Evolutionary conservation across 2,113 vertebrate species (phyloP), one percentile per base, ranked within the genome.

Genomic region (Petromus typicus): DNA sequence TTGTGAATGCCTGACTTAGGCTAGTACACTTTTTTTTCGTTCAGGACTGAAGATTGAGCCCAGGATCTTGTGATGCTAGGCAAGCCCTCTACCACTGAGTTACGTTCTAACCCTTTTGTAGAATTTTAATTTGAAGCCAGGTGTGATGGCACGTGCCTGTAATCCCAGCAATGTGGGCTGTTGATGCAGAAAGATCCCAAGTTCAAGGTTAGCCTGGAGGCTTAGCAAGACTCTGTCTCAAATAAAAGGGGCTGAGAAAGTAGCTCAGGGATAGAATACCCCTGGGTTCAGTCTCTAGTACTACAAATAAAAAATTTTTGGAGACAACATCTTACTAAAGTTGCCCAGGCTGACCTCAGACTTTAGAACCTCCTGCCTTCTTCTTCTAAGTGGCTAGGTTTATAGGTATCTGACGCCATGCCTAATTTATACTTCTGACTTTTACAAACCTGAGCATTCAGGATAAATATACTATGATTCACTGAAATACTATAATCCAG

Each of bases 401-500:
- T 40, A 40, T 37, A 71, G 69, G 22, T 7, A 27, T 27, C 43
- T 45, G 25, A 27, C 10, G 25, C 40, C 23, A 51, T 57, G n/a
- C 13, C 76, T 48, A 13, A 64, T 32, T 90, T 83, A 43, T 64
- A 67, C 17, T 59, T 95, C 54, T 84, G 40, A 78, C 59, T 86
- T 88, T 67, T 32, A 71, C 91, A 95, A 83, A 76, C 88, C 57
- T 96, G 66, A 84, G 61, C 14, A 59, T 82, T 95, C 7, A 30
- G 69, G 51, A 23, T 63, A 45, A 82, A 54, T 76, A 61, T 94
- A 32, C 7, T 6, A 25, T 32, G 16, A 61, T 25, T 80, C 80
- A 76, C 59, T 89, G 45, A 91, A 86, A 95, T 80, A 91, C 18
- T 3, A 59, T 80, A 93, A 73, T 94, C n/a, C 30, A 92, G 83